Evolutionary conservation across 1,140 invertebrate species (phyloP).

Genomic region (Hestina assimilis): DNA sequence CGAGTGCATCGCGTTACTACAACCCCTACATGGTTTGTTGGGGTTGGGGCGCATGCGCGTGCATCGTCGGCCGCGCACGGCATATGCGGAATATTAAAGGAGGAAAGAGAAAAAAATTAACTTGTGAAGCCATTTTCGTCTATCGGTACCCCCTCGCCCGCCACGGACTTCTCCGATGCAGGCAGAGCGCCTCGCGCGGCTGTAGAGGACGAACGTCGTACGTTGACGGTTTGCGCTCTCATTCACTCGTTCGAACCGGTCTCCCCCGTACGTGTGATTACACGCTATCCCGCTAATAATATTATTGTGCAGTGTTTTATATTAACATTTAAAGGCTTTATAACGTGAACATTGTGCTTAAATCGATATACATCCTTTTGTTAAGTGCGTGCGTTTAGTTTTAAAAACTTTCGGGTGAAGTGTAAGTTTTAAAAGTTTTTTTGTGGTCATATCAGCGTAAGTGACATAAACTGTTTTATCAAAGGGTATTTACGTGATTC

Average conservation of each 20-base stretch:
- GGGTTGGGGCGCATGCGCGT: conserved; percentile 71
- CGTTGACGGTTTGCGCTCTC: conserved; percentile 24
- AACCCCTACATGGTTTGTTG: conserved; percentile 55
- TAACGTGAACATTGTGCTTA: conserved; percentile 29
- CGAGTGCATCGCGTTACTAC: conserved; percentile 70
- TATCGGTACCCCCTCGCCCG: conserved; percentile 64
- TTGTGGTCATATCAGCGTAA: conserved; percentile 15
- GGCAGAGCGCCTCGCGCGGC: conserved; percentile 57
- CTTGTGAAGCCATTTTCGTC: conserved; percentile 78
- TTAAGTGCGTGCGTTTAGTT: conserved; percentile 24
- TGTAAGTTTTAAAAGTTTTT: conserved; percentile 42
- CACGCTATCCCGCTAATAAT: conserved; percentile 45
- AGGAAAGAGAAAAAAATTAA: conserved; percentile 78
- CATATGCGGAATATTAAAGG: conserved; percentile 78
- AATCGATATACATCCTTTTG: not conserved
- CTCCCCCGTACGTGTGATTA: conserved; percentile 46
- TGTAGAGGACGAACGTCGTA: conserved; percentile 44
- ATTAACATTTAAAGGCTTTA: conserved; percentile 20
- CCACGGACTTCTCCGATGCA: conserved; percentile 51
- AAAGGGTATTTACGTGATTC: conserved; percentile 12
- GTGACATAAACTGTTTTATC: conserved; percentile 24
- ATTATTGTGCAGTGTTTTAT: conserved; percentile 39
- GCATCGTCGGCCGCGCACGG: conserved; percentile 64
- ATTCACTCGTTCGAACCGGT: conserved; percentile 40
- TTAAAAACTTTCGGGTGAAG: conserved; percentile 34